phyloP scores from a whole-genome alignment of 2,113 vertebrate species.

The Pseudois nayaur region DNA sequence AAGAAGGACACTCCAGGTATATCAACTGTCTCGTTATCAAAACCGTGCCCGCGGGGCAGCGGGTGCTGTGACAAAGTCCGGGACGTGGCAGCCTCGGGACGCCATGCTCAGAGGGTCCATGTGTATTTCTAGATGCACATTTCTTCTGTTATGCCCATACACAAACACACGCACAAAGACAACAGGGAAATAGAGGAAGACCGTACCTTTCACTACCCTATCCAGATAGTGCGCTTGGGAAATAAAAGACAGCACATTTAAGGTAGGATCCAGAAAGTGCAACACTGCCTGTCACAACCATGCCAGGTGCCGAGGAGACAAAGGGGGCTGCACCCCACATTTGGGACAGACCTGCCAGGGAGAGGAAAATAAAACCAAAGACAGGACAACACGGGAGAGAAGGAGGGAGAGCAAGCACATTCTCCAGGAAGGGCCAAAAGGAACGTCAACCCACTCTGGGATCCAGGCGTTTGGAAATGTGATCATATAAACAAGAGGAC shows the following conservation, averaged over 20 bases:
- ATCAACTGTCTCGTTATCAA: background rate
- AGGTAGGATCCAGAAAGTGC: slow-evolving; percentile 89
- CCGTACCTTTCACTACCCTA: slow-evolving; percentile 99
- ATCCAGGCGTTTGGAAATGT: slow-evolving; percentile 23
- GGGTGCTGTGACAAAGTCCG: slow-evolving; percentile 59
- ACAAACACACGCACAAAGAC: slow-evolving; percentile 80
- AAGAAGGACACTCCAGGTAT: background rate
- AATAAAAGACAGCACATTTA: slow-evolving; percentile 99
- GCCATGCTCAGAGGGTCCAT: slow-evolving; percentile 61
- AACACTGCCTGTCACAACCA: slow-evolving; percentile 78
- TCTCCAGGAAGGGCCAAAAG: slow-evolving; percentile 59
- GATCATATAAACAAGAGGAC: slow-evolving; percentile 60
- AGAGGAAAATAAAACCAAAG: slow-evolving; percentile 64
- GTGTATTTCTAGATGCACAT: background rate
- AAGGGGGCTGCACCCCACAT: slow-evolving; percentile 46
- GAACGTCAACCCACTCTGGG: slow-evolving; percentile 54
- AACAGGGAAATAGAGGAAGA: slow-evolving; percentile 86
- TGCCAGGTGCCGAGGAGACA: slow-evolving; percentile 75
- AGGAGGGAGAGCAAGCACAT: slow-evolving; percentile 67
- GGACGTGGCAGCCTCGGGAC: slow-evolving; percentile 67
- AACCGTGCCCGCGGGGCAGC: slow-evolving; percentile 22
- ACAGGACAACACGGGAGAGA: slow-evolving; percentile 69
- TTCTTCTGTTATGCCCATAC: slow-evolving; percentile 34
- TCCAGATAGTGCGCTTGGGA: slow-evolving; percentile 99
- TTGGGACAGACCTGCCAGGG: background rate